phyloP scores from a whole-genome alignment of 1,140 invertebrate species.

The Heliothis subflexa region DNA sequence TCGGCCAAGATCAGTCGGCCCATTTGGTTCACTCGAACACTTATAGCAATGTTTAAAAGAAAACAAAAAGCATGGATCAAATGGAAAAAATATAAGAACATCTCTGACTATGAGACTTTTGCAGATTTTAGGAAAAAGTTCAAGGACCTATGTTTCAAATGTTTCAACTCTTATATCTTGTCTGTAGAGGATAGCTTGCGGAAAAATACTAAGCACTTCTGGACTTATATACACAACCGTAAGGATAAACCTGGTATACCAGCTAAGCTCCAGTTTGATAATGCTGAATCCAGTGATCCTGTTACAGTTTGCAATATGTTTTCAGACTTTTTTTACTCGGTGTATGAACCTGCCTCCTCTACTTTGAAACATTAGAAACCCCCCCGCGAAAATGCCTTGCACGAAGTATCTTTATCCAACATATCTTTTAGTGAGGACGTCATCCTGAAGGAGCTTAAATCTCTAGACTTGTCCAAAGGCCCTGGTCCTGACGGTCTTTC shows the following conservation, averaged over 20 bases:
- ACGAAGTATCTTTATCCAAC: not conserved
- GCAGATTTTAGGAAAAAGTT: not conserved
- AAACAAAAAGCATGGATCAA: conserved; percentile 9
- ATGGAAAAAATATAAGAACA: conserved; percentile 21
- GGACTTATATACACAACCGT: conserved; percentile 1
- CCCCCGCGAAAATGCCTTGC: not conserved
- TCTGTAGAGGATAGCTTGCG: not conserved
- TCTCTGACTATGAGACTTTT: conserved; percentile 7
- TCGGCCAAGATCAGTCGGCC: too few species aligned
- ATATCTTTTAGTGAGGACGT: not conserved
- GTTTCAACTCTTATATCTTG: not conserved
- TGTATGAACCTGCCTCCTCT: not conserved
- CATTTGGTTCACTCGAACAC: not conserved
- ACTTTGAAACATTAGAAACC: not conserved
- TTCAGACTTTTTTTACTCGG: conserved; percentile 3
- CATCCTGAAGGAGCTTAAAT: not conserved
- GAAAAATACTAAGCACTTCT: conserved; percentile 4
- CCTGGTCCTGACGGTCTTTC: not conserved
- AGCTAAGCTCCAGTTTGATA: not conserved
- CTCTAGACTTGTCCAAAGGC: not conserved
- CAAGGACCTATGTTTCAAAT: not conserved
- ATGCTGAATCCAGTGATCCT: not conserved
- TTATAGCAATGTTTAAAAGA: not conserved
- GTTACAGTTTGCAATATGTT: not conserved
- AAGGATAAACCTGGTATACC: conserved; percentile 10